phyloP scores from a whole-genome alignment of 2,113 vertebrate genomes.

The Corythornis vintsioides region DNA sequence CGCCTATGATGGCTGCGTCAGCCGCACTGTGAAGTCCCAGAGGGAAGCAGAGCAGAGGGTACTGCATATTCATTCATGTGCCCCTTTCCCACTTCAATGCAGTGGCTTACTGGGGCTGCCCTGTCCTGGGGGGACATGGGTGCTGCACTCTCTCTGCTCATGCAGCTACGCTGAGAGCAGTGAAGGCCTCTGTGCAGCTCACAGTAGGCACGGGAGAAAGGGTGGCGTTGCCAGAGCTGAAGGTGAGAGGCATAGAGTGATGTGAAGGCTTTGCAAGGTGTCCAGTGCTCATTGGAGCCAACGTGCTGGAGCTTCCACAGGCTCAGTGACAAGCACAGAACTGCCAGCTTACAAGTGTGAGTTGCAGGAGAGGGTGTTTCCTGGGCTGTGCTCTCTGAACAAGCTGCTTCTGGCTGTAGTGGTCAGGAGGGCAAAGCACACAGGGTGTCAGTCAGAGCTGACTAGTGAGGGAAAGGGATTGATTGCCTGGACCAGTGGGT shows the following conservation, averaged over 20 bases:
- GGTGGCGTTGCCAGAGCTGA: background rate
- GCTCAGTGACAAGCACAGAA: background rate
- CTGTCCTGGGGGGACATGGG: background rate
- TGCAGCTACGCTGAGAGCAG: background rate
- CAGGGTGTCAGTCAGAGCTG: background rate
- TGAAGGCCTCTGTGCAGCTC: background rate
- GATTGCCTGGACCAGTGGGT: background rate
- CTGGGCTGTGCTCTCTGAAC: background rate
- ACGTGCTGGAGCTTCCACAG: background rate
- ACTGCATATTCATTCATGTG: conserved; percentile 39
- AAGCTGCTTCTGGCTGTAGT: background rate
- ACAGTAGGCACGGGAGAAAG: background rate
- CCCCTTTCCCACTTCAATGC: background rate
- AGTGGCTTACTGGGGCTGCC: background rate
- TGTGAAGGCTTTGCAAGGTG: background rate
- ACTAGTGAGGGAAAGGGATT: background rate
- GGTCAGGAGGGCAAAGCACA: background rate
- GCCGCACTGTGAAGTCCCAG: background rate
- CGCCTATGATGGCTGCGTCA: conserved; percentile 8
- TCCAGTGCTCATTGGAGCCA: background rate
- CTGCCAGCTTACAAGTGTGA: background rate
- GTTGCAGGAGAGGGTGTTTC: background rate
- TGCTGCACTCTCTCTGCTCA: background rate
- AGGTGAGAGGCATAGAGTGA: rapidly evolving
- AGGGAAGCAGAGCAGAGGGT: conserved; percentile 25